Conservation (phyloP, 2,888 invertebrate genomes). For the Subacronicta megacephala region DNA sequence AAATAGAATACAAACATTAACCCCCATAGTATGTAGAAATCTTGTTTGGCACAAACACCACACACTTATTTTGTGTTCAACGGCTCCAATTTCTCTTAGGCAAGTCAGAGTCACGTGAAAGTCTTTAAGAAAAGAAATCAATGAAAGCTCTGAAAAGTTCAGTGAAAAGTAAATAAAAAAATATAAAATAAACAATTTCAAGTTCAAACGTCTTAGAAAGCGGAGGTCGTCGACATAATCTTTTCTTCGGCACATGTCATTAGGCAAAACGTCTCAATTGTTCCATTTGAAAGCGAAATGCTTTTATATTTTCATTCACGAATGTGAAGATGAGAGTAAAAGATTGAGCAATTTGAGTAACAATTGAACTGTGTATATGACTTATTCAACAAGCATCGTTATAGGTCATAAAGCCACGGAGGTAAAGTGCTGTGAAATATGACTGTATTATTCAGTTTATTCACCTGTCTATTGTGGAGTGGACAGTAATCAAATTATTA, state of each 20-base stretch:
- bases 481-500: constrained; percentile 18
- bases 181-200: constrained; percentile 60
- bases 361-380: constrained; percentile 56
- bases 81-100: constrained; percentile 24
- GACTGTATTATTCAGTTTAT: constrained; percentile 38
- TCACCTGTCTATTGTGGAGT: constrained; percentile 35
- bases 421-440: constrained; percentile 29
- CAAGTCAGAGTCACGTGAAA: constrained; percentile 46
- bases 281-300: constrained; percentile 71
- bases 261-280: constrained; percentile 67
- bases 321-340: constrained; percentile 59
- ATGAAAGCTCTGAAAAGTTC: constrained; percentile 48
- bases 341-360: constrained; percentile 63
- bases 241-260: constrained; percentile 71
- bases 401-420: constrained; percentile 23
- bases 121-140: constrained; percentile 40
- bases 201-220: constrained; percentile 75
- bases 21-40: constrained; percentile 13
- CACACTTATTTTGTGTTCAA: constrained; percentile 33
- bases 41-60: constrained; percentile 25
- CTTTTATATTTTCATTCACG: constrained; percentile 63
- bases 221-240: constrained; percentile 71
- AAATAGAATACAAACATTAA: constrained; percentile 25
- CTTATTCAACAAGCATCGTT: constrained; percentile 48
- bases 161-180: constrained; percentile 59